Evolutionary conservation across 1,140 invertebrate genomes (phyloP).

Genomic region (Cephus cinctus): DNA sequence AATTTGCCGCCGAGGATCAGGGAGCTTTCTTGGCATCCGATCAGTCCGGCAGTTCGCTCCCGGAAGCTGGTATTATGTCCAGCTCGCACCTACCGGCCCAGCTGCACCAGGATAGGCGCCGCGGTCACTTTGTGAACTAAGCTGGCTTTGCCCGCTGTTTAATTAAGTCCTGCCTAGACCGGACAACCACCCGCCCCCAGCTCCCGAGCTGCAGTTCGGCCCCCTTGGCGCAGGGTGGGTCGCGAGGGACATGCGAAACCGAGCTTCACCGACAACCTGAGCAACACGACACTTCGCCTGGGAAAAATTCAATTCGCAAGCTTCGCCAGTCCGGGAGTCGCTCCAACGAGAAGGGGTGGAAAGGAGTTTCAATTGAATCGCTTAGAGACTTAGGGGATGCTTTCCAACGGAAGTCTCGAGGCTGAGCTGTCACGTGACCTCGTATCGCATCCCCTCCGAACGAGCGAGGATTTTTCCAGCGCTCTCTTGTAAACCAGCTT

Average conservation of each 20-base stretch:
- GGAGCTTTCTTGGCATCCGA: neutral
- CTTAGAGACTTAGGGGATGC: too few species aligned
- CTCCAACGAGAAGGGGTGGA: too few species aligned
- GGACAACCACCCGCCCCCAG: slow-evolving; percentile 3
- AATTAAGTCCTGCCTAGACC: slow-evolving; percentile 56
- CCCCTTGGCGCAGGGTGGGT: neutral
- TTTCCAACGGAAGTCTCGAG: too few species aligned
- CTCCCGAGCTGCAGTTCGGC: neutral
- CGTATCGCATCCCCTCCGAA: too few species aligned
- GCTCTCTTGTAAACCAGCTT: too few species aligned
- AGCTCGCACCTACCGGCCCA: slow-evolving; percentile 11
- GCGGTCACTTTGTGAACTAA: slow-evolving; percentile 58
- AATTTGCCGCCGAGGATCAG: too few species aligned
- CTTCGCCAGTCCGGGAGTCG: neutral
- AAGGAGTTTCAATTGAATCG: too few species aligned
- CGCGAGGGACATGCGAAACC: neutral
- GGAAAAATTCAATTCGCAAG: neutral
- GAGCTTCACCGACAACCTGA: neutral
- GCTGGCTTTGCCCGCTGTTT: slow-evolving; percentile 52
- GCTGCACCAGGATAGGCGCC: slow-evolving; percentile 25
- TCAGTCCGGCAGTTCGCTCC: slow-evolving; percentile 1
- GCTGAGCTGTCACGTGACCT: too few species aligned
- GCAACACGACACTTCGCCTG: neutral
- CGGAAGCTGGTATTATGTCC: slow-evolving; percentile 13
- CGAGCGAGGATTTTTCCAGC: too few species aligned